Evolutionary conservation across 2,888 invertebrate species (phyloP).

Genomic region (Ischnura elegans): DNA sequence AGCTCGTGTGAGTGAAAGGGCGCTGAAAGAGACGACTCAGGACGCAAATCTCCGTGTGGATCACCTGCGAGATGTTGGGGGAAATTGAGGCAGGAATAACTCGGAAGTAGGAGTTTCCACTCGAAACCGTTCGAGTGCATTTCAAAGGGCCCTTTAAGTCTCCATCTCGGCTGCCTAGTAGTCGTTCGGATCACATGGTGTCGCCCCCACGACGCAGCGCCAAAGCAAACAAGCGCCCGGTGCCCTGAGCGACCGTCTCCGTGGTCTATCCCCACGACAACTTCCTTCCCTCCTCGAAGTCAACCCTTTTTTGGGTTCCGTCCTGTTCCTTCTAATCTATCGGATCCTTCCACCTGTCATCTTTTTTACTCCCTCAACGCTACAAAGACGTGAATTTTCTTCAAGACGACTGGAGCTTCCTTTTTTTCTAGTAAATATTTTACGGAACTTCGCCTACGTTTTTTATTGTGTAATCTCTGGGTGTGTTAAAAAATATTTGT

Average conservation of each 20-base stretch:
- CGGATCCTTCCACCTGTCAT: not conserved
- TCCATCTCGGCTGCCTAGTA: not conserved
- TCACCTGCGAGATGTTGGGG: not conserved
- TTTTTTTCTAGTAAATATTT: no score
- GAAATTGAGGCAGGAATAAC: not conserved
- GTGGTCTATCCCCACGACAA: not conserved
- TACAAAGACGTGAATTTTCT: no score
- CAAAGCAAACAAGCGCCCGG: not conserved
- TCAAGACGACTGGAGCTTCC: no score
- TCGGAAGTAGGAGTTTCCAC: slow-evolving; percentile 5
- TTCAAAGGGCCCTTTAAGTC: not conserved
- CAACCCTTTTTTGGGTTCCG: not conserved
- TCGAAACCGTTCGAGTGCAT: slow-evolving; percentile 26
- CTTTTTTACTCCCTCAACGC: no score
- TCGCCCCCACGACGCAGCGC: not conserved
- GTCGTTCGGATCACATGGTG: not conserved
- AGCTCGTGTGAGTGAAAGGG: not conserved
- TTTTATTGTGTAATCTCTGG: no score
- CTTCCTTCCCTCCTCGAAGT: not conserved
- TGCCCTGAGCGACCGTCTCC: not conserved
- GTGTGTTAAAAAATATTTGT: no score
- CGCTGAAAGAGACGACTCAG: not conserved
- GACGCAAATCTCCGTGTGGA: not conserved
- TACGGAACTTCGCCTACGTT: no score
- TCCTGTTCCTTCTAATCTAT: not conserved